These are phyloP conservation scores for Dermatemys mawii DNA, from an alignment of 2,113 vertebrate genomes.

Conservation along the genomic window DNA sequence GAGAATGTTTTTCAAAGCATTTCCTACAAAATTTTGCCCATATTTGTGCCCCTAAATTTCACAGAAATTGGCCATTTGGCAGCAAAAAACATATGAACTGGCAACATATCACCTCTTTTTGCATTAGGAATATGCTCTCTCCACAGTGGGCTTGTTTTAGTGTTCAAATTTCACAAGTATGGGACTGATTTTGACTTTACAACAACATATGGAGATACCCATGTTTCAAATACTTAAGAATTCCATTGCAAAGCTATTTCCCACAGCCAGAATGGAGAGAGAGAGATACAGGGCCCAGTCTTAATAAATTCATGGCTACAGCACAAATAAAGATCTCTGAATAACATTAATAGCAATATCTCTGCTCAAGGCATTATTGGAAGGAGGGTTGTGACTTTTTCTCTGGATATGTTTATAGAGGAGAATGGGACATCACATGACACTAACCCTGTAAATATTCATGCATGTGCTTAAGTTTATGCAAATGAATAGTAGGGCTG, in stretches of 20 bases:
- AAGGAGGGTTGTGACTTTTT: neutral
- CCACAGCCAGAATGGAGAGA: neutral
- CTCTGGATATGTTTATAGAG: neutral
- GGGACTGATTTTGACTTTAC: neutral
- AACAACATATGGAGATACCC: neutral
- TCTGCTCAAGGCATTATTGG: neutral
- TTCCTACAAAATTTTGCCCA: neutral
- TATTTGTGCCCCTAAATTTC: neutral
- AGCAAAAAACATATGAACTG: accelerated
- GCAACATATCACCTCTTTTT: neutral
- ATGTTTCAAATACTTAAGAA: accelerated
- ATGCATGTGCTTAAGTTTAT: neutral
- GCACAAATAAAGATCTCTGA: neutral
- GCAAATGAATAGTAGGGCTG: neutral
- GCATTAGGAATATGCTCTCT: neutral
- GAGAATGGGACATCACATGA: neutral
- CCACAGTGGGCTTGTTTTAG: accelerated
- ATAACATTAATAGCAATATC: neutral
- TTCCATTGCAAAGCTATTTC: neutral
- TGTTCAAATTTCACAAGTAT: neutral
- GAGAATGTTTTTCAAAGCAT: neutral
- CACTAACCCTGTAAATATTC: neutral
- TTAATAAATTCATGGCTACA: neutral
- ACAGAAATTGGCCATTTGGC: neutral
- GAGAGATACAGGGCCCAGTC: neutral